phyloP scores from a whole-genome alignment of 2,888 invertebrate genomes.

The Ophioninae sp. region DNA sequence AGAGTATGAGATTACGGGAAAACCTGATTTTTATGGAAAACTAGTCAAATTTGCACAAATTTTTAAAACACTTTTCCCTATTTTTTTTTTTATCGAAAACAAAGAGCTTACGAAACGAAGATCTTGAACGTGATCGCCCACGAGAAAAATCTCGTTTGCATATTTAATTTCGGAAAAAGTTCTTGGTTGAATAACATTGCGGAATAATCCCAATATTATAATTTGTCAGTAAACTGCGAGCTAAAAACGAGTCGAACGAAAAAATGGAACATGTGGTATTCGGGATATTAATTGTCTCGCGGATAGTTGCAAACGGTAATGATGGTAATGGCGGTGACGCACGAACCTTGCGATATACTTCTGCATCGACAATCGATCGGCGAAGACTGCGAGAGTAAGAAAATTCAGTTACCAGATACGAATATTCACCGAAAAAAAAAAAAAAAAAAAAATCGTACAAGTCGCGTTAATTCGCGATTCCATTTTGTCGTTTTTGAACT shows the following conservation, averaged over 20 bases:
- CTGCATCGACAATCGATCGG: constrained; percentile 28
- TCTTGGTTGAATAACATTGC: neutral
- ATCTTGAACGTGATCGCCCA: neutral
- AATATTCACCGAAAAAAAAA: neutral
- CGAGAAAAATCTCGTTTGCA: neutral
- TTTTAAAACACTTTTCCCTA: neutral
- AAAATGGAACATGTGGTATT: constrained; percentile 13
- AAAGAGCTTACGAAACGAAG: no score
- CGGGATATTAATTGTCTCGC: constrained; percentile 39
- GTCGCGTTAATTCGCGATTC: neutral
- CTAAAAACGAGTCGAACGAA: neutral
- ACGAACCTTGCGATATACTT: constrained; percentile 20
- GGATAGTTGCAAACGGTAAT: constrained; percentile 47
- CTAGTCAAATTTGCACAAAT: neutral
- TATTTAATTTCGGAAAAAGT: neutral
- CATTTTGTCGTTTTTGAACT: no score
- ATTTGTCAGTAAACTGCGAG: neutral
- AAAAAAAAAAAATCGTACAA: neutral
- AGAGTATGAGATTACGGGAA: neutral
- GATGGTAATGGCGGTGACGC: constrained; percentile 32
- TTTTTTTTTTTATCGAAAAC: no score
- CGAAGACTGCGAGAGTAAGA: constrained; percentile 8
- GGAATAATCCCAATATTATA: neutral
- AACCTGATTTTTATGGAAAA: neutral
- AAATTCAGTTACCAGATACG: neutral